Percentiles rank a stretch among this genome's conserved stretches.
Conservation (phyloP, 2,113 vertebrate species). For the Ondatra zibethicus region DNA sequence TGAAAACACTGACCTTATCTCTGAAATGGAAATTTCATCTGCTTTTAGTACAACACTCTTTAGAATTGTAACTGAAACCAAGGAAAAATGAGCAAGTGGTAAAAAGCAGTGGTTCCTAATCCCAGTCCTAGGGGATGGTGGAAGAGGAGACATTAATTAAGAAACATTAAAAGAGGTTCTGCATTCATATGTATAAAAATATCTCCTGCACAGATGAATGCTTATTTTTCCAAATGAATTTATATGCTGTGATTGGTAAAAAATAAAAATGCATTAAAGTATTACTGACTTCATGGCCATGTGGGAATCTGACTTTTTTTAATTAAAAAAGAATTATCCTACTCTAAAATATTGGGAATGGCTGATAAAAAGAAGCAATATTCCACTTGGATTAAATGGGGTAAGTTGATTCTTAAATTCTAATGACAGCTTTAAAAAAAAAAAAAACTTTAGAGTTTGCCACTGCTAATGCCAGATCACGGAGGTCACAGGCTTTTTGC, state of each 20-base stretch:
- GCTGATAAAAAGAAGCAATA: background rate
- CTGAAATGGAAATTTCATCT: slow-evolving; percentile 15
- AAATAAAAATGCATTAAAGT: slow-evolving; percentile 34
- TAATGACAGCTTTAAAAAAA: background rate
- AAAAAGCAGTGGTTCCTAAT: slow-evolving; percentile 18
- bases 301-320: background rate
- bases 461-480: background rate
- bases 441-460: slow-evolving; percentile 27
- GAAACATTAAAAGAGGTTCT: background rate
- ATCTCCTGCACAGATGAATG: background rate
- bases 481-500: background rate
- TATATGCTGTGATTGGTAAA: background rate
- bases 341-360: background rate
- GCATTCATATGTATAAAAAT: background rate
- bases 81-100: background rate
- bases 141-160: background rate
- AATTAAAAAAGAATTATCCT: slow-evolving; percentile 55
- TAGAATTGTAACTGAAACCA: slow-evolving; percentile 50
- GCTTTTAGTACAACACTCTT: background rate
- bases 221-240: slow-evolving; percentile 35
- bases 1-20: slow-evolving; percentile 7
- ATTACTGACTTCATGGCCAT: background rate
- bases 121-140: background rate
- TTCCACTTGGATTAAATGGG: slow-evolving; percentile 49
- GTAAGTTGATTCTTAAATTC: slow-evolving; percentile 12